phyloP scores from a whole-genome alignment of 2,113 vertebrate species.

The Bolborhynchus lineola region DNA sequence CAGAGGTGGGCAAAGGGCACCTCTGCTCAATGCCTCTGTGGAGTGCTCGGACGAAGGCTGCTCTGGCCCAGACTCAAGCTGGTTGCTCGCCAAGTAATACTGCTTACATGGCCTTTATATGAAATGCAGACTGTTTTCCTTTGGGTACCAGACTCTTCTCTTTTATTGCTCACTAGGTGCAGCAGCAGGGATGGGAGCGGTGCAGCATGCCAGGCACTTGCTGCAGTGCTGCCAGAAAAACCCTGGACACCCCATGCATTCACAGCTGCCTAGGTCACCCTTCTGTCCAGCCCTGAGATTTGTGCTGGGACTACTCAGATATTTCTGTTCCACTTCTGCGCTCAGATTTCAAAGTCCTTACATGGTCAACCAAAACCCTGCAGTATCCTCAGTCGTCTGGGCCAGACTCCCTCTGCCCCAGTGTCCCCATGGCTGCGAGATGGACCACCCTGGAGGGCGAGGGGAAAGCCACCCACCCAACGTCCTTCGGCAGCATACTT shows the following conservation, averaged over 20 bases:
- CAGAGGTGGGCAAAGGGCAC: conserved; percentile 3
- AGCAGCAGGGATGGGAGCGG: background rate
- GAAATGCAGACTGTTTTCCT: conserved; percentile 24
- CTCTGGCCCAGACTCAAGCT: background rate
- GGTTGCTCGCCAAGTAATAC: background rate
- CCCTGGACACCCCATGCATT: background rate
- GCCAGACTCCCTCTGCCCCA: accelerated
- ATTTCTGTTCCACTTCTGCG: background rate
- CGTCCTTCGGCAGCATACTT: background rate
- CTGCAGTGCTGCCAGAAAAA: background rate
- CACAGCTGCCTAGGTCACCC: background rate
- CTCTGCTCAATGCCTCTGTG: accelerated
- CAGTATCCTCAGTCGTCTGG: background rate
- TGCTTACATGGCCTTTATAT: background rate
- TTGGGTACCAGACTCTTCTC: background rate
- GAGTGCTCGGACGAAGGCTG: background rate
- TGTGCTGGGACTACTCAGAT: background rate
- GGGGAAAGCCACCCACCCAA: background rate
- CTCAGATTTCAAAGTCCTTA: background rate
- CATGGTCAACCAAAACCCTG: background rate
- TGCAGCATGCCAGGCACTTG: background rate
- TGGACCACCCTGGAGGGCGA: background rate
- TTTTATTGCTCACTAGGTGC: background rate
- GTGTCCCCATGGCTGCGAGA: background rate
- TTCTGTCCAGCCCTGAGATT: background rate